These are phyloP conservation scores for Cuculus canorus DNA, from an alignment of 2,797 vertebrate species.

Conservation along the genomic window DNA sequence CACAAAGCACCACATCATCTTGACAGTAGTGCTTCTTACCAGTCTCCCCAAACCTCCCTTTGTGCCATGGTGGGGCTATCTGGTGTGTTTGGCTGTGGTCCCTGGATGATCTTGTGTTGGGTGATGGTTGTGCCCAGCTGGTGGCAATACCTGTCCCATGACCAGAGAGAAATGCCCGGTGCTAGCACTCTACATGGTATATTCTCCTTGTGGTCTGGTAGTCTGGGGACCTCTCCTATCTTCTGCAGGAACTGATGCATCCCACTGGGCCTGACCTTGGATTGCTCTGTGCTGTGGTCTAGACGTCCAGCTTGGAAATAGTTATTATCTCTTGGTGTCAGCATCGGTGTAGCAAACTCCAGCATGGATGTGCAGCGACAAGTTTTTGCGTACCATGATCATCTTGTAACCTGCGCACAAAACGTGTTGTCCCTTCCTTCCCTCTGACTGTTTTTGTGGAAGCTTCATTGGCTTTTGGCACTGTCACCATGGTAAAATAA, in stretches of 20 bases:
- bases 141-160: not conserved
- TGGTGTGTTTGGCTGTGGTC: not conserved
- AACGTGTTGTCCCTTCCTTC: not conserved
- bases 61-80: rapidly evolving
- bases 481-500: not conserved
- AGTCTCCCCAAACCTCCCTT: not conserved
- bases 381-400: not conserved
- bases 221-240: not conserved
- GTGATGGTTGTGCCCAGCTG: not conserved
- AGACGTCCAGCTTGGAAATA: not conserved
- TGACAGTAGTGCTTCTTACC: not conserved
- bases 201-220: not conserved
- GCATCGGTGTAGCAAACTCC: rapidly evolving
- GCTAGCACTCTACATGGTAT: rapidly evolving
- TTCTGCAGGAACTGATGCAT: not conserved
- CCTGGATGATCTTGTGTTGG: not conserved
- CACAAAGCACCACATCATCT: not conserved
- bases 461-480: not conserved
- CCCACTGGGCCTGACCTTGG: not conserved
- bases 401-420: rapidly evolving
- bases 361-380: too few relatives aligned
- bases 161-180: not conserved
- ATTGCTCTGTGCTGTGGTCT: not conserved
- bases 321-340: rapidly evolving
- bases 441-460: too few relatives aligned